phyloP scores from a whole-genome alignment of 2,888 invertebrate species.

The Andricus quercusramuli region DNA sequence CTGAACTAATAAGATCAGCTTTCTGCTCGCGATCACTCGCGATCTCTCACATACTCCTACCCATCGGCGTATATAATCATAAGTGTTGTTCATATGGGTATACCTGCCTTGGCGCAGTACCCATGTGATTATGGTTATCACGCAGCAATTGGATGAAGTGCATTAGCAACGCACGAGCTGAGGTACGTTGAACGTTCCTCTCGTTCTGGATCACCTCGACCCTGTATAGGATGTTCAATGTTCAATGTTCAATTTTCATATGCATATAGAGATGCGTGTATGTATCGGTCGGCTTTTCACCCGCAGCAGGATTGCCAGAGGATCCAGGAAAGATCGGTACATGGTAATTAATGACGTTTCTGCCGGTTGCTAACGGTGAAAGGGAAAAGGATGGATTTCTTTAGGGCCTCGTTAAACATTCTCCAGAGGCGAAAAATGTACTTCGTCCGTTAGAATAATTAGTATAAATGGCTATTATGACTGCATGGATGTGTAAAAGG shows the following conservation, averaged over 20 bases:
- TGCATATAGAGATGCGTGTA: slow-evolving; percentile 47
- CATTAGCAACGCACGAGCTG: slow-evolving; percentile 71
- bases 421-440: slow-evolving; percentile 10
- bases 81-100: not conserved
- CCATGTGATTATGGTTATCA: slow-evolving; percentile 70
- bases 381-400: slow-evolving; percentile 42
- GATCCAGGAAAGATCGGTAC: slow-evolving; percentile 55
- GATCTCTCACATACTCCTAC: slow-evolving; percentile 32
- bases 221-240: slow-evolving; percentile 32
- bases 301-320: slow-evolving; percentile 52
- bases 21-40: slow-evolving; percentile 15
- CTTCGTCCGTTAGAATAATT: slow-evolving; percentile 34
- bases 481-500: not conserved
- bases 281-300: slow-evolving; percentile 45
- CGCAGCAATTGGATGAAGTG: slow-evolving; percentile 67
- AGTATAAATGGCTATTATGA: slow-evolving; percentile 31
- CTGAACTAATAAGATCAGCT: slow-evolving; percentile 23
- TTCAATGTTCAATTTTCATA: slow-evolving; percentile 27
- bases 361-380: slow-evolving; percentile 57
- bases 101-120: slow-evolving; percentile 41
- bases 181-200: slow-evolving; percentile 55
- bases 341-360: slow-evolving; percentile 58
- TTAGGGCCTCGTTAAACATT: slow-evolving; percentile 32
- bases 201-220: slow-evolving; percentile 57
- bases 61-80: slow-evolving; percentile 25